Evolutionary conservation across 2,113 vertebrate genomes (phyloP).

Genomic region (Dolichotis patagonum): DNA sequence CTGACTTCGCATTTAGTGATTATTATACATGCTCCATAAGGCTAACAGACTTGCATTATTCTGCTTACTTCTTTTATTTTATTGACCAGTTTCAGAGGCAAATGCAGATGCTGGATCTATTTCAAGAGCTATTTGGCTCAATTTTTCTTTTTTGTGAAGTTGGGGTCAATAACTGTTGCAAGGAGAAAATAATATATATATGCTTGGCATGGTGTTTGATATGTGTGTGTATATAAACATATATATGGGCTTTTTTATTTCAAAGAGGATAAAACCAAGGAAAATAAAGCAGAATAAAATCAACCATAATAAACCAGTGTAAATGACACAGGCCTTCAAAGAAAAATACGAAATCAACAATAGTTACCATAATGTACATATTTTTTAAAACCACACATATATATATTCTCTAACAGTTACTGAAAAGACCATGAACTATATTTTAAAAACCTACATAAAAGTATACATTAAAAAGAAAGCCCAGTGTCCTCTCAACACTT

Average conservation of each 20-base stretch:
- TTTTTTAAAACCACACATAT: not conserved
- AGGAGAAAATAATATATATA: constrained; percentile 1
- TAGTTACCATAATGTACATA: not conserved
- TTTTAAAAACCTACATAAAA: not conserved
- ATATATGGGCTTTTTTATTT: not conserved
- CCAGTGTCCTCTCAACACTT: not conserved
- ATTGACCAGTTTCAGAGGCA: constrained; percentile 23
- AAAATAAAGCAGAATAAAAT: no score
- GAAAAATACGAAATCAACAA: no score
- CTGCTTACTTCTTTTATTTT: not conserved
- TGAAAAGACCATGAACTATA: not conserved
- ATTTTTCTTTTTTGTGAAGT: constrained; percentile 27
- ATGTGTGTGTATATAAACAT: not conserved
- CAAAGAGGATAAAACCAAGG: no score
- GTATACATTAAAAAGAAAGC: not conserved
- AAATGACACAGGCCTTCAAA: no score
- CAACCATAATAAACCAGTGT: no score
- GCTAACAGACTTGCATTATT: not conserved
- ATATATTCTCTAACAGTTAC: not conserved
- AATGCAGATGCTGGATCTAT: not conserved
- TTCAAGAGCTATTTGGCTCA: not conserved
- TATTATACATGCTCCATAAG: not conserved
- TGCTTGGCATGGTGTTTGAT: not conserved
- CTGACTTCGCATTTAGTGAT: not conserved
- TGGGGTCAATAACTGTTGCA: not conserved